Base-by-base conservation (phyloP, 2,113 vertebrate genomes). In the Sinocyclocheilus grahami region DNA sequence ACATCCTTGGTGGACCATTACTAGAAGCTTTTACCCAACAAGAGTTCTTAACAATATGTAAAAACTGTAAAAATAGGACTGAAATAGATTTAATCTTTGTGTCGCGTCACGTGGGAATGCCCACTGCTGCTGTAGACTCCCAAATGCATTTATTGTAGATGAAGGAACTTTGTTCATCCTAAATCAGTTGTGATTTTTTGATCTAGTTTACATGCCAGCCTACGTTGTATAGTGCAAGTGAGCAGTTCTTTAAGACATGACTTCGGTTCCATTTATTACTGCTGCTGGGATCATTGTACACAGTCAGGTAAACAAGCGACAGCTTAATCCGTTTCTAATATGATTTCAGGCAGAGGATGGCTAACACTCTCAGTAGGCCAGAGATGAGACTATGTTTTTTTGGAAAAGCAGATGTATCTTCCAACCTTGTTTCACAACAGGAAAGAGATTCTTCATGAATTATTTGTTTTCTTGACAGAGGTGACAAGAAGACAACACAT, bases 371-470 rank as follows among this genome's bases (percentile, higher is more conserved):
- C 48, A 58, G 53, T 78, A 37, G 81, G 77, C 33, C 63, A 42
- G 18, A 74, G 75, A 71, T 13, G 55, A 24, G 11, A n/a, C 18
- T 12, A 7, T 37, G 24, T 33, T 77, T 87, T 87, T 83, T 55
- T 86, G 58, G 71, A 55, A 82, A 83, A 22, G 33, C 30, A n/a
- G 46, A 46, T 55, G 51, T 78, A 11, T 78, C 76, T 51, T n/a
- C 42, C 82, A 80, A 83, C 18, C 69, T 53, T 53, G 75, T 78
- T 86, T 83, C 79, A 84, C 74, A 62, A 58, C 37, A 27, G 53
- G 27, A 62, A 67, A 74, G 85, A 55, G 24, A 76, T 84, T 71
- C 58, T 69, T 88, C 18, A 81, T 84, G 69, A 84, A 88, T 88
- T 80, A 84, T 84, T 79, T 86, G 81, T 81, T 86, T 79, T 78